These are phyloP conservation scores for Eueides isabella DNA, from an alignment of 1,140 invertebrate species.

Conservation along the genomic window DNA sequence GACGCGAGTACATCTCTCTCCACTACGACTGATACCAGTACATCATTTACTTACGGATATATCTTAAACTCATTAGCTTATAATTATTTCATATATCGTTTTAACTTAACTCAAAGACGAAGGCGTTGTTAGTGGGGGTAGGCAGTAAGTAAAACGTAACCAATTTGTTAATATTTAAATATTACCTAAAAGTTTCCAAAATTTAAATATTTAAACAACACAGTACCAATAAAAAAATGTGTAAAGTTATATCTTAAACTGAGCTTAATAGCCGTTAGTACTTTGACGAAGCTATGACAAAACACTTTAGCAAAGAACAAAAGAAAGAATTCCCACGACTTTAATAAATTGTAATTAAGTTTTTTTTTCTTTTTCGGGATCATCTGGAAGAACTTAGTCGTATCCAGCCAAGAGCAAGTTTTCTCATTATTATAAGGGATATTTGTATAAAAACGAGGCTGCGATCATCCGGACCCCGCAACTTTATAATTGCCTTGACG, in stretches of 20 bases:
- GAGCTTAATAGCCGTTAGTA: constrained; percentile 31
- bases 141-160: background rate
- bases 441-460: constrained; percentile 73
- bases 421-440: constrained; percentile 77
- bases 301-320: constrained; percentile 35
- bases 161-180: background rate
- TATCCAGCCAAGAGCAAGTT: constrained; percentile 67
- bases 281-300: constrained; percentile 35
- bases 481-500: constrained; percentile 79
- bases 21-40: constrained; percentile 27
- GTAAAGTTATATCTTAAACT: constrained; percentile 23
- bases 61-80: constrained; percentile 11
- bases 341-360: constrained; percentile 68
- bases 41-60: constrained; percentile 33
- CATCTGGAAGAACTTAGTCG: constrained; percentile 64
- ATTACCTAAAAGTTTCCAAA: no score
- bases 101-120: background rate
- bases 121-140: background rate
- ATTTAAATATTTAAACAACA: no score
- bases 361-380: constrained; percentile 63
- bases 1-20: constrained; percentile 36
- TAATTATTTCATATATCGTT: constrained; percentile 13
- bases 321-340: constrained; percentile 43
- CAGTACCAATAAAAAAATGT: background rate
- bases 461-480: constrained; percentile 63